Evolutionary conservation across 2,797 vertebrate genomes (phyloP), one percentile per base, ranked within the genome.

Genomic region (Microtus californicus): DNA sequence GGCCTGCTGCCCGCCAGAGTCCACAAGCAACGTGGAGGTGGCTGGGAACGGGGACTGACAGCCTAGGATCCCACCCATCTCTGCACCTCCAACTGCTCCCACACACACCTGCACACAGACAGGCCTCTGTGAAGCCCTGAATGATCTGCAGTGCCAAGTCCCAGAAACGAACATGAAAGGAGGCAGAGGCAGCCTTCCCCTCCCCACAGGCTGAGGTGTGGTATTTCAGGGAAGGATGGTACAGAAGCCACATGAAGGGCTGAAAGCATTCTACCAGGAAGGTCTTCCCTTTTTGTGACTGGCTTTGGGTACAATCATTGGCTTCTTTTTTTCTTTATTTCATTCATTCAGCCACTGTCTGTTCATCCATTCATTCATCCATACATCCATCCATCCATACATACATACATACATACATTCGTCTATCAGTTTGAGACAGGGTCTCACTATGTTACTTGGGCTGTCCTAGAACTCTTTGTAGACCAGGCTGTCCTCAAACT

Each of bases 1-100:
- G 90, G 81, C 92, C 48, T 0, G 10, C 54, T 0, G 61, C 94
- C 85, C n/a, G 43, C 9, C 10, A 29, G 17, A 67, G 48, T n/a
- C 56, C 13, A 12, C 6, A 37, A 59, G 23, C 93, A 34, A 74
- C 89, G 27, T 40, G 56, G 37, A 48, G 87, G 67, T 43, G 89
- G 63, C 89, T 23, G 0, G 5, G 34, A 31, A 17, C 12, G 2
- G 15, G 56, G 21, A 23, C 29, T 25, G 56, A 37, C 29, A 6
- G 34, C 5, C 11, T 0, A 34, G 56, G 15, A 21, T n/a, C 2
- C 8, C 9, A 40, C 45, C 5, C 2, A 1, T 67, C 40, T 27
- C 48, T 25, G n/a, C 77, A 7, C 11, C 7, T 7, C 48, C 21
- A 67, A 0, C 48, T 7, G 65, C 37, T 56, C 34, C 2, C 1